These are phyloP conservation scores for Prionailurus bengalensis DNA, from an alignment of 2,113 vertebrate genomes.

Conservation along the genomic window DNA sequence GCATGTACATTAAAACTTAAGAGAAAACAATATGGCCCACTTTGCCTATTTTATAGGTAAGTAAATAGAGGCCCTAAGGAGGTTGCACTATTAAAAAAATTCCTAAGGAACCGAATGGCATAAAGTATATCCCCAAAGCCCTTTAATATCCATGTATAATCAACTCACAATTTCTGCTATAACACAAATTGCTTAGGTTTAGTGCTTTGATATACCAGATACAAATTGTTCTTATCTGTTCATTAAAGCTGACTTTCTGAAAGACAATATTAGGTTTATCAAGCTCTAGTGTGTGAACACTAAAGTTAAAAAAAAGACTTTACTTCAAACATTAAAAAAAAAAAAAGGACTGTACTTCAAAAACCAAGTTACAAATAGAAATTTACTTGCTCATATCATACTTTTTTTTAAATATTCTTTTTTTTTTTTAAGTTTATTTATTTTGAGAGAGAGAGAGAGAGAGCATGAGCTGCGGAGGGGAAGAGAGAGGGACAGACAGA, in stretches of 20 bases:
- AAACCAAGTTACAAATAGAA: slow-evolving; percentile 26
- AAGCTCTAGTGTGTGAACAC: not conserved
- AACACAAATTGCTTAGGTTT: not conserved
- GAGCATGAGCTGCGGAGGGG: too few relatives aligned
- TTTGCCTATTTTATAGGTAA: not conserved
- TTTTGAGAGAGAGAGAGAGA: too few relatives aligned
- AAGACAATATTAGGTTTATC: not conserved
- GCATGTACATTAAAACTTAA: not conserved
- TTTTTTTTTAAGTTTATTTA: too few relatives aligned
- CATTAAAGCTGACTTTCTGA: slow-evolving; percentile 4
- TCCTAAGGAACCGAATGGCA: not conserved
- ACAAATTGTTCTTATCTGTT: slow-evolving; percentile 21
- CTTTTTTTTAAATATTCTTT: not conserved
- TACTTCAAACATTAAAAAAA: too few relatives aligned
- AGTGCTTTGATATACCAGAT: not conserved
- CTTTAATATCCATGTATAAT: not conserved
- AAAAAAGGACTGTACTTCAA: slow-evolving; percentile 28
- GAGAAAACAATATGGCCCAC: not conserved
- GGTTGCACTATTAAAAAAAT: not conserved
- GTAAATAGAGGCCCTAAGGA: not conserved
- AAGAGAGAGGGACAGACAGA: too few relatives aligned
- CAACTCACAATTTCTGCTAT: slow-evolving; percentile 3
- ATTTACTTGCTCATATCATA: not conserved
- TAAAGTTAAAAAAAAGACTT: not conserved
- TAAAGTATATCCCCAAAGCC: slow-evolving; percentile 6